These are phyloP conservation scores for Prunella fulvescens DNA, from an alignment of 2,113 vertebrate genomes.

Conservation along the genomic window DNA sequence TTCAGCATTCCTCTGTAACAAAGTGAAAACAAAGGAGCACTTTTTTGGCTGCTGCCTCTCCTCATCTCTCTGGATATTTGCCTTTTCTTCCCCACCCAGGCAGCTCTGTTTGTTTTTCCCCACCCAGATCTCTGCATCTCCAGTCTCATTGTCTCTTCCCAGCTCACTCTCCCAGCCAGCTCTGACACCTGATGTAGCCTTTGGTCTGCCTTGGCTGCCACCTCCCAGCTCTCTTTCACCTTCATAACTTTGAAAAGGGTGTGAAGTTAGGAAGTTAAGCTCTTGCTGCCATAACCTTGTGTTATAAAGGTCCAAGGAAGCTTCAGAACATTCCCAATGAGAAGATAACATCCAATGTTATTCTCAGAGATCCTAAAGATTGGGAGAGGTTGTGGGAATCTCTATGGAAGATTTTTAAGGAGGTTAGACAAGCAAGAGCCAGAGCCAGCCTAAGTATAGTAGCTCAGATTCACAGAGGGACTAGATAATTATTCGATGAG, in stretches of 20 bases:
- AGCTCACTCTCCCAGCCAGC: background rate
- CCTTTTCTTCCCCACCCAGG: conserved; percentile 34
- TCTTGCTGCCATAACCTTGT: background rate
- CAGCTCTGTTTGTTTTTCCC: conserved; percentile 34
- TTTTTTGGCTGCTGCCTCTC: conserved; percentile 20
- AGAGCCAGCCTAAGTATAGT: background rate
- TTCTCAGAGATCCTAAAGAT: background rate
- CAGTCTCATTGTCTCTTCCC: background rate
- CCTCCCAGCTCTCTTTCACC: background rate
- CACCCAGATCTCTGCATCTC: conserved; percentile 7
- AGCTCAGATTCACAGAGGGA: background rate
- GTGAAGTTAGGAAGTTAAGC: background rate
- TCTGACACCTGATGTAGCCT: conserved; percentile 17
- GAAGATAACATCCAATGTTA: background rate
- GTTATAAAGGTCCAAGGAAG: background rate
- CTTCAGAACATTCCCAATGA: background rate
- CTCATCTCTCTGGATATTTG: conserved; percentile 26
- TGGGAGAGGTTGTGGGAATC: background rate
- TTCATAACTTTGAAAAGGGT: background rate
- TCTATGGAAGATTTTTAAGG: background rate
- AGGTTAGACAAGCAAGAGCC: background rate
- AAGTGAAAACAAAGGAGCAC: background rate
- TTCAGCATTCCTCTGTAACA: conserved; percentile 15
- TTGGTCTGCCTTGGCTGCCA: background rate
- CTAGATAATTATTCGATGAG: background rate